phyloP scores from a whole-genome alignment of 2,113 vertebrate species.

The Myotis yumanensis region DNA sequence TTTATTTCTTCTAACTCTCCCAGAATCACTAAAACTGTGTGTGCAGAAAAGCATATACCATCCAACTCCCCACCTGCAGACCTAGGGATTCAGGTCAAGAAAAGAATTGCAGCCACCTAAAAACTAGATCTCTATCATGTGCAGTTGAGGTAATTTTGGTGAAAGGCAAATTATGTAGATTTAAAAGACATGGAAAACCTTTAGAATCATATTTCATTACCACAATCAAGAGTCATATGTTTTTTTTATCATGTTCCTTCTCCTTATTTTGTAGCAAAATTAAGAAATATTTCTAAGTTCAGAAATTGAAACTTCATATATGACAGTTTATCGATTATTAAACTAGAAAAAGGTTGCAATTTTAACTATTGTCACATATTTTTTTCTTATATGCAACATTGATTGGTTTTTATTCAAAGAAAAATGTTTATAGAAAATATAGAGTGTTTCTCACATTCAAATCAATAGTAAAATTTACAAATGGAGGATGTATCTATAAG shows the following conservation, averaged over 20 bases:
- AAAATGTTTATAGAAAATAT: background rate
- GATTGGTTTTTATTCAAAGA: background rate
- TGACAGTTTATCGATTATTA: background rate
- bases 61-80: background rate
- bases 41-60: background rate
- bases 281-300: slow-evolving; percentile 29
- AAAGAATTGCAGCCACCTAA: background rate
- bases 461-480: background rate
- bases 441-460: background rate
- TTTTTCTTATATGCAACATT: background rate
- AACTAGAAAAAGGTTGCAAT: background rate
- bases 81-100: background rate
- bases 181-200: background rate
- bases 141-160: background rate
- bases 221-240: background rate
- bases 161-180: background rate
- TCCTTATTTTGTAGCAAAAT: slow-evolving; percentile 17
- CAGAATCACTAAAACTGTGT: background rate
- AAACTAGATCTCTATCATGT: background rate
- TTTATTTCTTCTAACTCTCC: slow-evolving; percentile 10
- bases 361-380: background rate
- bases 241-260: background rate
- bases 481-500: background rate
- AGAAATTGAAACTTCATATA: slow-evolving; percentile 1
- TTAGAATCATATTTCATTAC: background rate